Evolutionary conservation across 2,113 vertebrate species (phyloP).

Genomic region (Elaphurus davidianus): DNA sequence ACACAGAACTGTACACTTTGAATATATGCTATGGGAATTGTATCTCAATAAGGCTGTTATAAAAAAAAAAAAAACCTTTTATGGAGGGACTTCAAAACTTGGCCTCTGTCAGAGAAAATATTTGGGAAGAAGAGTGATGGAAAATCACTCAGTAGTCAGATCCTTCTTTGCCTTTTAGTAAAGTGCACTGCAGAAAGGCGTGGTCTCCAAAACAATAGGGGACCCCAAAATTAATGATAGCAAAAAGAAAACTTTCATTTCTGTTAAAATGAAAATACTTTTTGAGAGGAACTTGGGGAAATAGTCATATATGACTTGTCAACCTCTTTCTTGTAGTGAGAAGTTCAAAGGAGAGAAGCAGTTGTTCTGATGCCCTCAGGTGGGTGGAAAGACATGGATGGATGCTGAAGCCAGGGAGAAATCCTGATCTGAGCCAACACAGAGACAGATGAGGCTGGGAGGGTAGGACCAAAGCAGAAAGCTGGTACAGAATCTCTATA

Average conservation of each 20-base stretch:
- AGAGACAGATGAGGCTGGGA: not conserved
- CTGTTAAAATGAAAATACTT: not conserved
- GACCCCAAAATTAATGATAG: not conserved
- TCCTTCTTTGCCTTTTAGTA: not conserved
- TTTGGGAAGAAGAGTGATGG: not conserved
- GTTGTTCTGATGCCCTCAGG: not conserved
- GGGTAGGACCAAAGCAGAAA: not conserved
- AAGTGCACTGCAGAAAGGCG: not conserved
- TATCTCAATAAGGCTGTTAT: not conserved
- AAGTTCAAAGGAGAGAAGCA: not conserved
- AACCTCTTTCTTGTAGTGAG: not conserved
- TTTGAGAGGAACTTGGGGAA: not conserved
- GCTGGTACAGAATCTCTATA: not conserved
- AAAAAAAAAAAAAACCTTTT: not conserved
- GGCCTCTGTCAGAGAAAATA: not conserved
- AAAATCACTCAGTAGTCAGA: not conserved
- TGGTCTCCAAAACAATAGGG: not conserved
- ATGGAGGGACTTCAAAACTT: not conserved
- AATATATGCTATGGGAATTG: not conserved
- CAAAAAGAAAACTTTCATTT: not conserved
- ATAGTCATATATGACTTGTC: not conserved
- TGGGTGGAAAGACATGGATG: not conserved
- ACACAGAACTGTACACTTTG: not conserved
- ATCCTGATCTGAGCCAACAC: not conserved
- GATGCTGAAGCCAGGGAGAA: not conserved